phyloP scores from a whole-genome alignment of 2,113 vertebrate genomes.

The Alethe castanea region DNA sequence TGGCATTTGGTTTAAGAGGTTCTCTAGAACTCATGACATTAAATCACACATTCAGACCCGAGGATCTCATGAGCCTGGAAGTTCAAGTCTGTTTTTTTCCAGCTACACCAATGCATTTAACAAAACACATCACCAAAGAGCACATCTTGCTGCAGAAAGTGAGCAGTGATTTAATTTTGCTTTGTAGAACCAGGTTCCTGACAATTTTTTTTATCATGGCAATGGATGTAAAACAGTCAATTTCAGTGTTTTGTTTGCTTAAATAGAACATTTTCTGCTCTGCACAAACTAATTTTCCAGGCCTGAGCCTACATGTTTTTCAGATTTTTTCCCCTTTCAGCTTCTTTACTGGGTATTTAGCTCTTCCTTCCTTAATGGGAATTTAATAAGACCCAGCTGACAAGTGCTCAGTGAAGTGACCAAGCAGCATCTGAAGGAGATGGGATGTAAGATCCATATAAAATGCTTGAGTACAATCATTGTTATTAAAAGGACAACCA shows the following conservation, averaged over 20 bases:
- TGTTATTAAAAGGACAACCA: slow-evolving; percentile 53
- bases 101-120: neutral
- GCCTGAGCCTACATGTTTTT: neutral
- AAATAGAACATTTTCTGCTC: slow-evolving; percentile 16
- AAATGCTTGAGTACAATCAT: neutral
- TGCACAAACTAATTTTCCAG: slow-evolving; percentile 6
- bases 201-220: neutral
- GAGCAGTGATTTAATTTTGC: accelerated
- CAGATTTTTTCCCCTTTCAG: neutral
- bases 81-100: neutral
- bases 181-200: neutral
- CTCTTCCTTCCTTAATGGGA: slow-evolving; percentile 39
- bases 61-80: neutral
- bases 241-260: neutral
- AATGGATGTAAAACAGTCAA: neutral
- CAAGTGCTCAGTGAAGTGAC: slow-evolving; percentile 29
- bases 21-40: neutral
- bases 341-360: slow-evolving; percentile 37
- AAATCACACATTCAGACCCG: neutral
- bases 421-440: slow-evolving; percentile 48
- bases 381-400: slow-evolving; percentile 60
- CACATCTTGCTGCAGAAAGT: neutral
- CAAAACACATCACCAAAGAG: neutral
- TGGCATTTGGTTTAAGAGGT: neutral
- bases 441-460: slow-evolving; percentile 12